Evolutionary conservation across 2,113 vertebrate genomes (phyloP), one percentile per base, ranked within the genome.

Genomic region (Hoplias malabaricus): DNA sequence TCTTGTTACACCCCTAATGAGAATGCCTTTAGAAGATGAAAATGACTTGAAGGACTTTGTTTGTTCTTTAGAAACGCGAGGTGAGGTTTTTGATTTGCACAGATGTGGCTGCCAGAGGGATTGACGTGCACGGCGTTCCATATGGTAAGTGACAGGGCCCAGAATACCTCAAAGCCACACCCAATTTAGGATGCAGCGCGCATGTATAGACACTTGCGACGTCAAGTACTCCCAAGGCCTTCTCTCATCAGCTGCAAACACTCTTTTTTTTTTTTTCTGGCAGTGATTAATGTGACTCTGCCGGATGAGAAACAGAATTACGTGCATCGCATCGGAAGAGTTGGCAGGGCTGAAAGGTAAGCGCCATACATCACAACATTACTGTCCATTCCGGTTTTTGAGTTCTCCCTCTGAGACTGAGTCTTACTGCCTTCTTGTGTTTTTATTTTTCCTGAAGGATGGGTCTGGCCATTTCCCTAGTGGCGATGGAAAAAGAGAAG

Each of bases 301-400:
- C 98, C 98, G 2, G 98, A 99, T 86, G 98, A 99, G 82, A 99
- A 99, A 80, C 97, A 98, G 86, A 99, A 99, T 86, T 99, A 99
- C 0, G 98, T 99, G 29, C 98, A 99, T 88, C 93, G 98, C 4
- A 99, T 99, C 1, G 98, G 98, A 73, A 92, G 98, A 90, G 98
- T 99, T 0, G 98, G 98, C 66, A 91, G 98, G 90, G 97, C 97
- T 8, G 98, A 99, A 87, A 96, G 95, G 98, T 98, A 11, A 85
- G 10, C 2, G 1, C 2, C 13, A 38, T 10, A 25, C n/a, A 4
- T 0, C 14, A 38, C 2, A n/a, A 0, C 25, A 21, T 19, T 50
- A 4, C 14, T 33, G 12, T 36, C 11, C 1, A 12, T 3, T 42
- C n/a, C 56, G 1, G 23, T 2, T 65, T 2, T 34, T 27, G 13